Evolutionary conservation across 2,797 vertebrate genomes (phyloP), one percentile per base, ranked within the genome.

Genomic region (Selene dorsalis): DNA sequence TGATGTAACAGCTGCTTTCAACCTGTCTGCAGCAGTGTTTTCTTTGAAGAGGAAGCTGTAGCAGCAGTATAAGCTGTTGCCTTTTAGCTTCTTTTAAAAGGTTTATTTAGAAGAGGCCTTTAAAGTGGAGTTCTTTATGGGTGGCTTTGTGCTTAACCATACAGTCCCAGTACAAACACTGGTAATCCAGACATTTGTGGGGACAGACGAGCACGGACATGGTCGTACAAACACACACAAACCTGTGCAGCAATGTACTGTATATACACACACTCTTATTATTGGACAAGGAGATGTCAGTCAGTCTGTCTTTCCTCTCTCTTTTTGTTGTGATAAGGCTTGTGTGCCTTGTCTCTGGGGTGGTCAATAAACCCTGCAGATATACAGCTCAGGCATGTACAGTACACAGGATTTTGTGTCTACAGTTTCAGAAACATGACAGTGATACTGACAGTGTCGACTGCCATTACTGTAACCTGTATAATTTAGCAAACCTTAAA

Each of bases 1-100:
- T 55, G 52, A 55, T 55, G 52, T 55, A 55, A 55, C 52, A 55
- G 52, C 52, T 55, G 22, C 52, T 55, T 0, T 55, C 52, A 55
- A 13, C 22, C 50, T 53, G 50, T 24, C 50, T 53, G 50, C 22
- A 53, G 24, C 50, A 53, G 52, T 55, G 13, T 26, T 26, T 26
- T 55, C 52, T 55, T 26, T 55, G 24, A 28, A 6, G 52, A 55
- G 12, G 13, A 26, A 55, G 52, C 24, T 26, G 24, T 16, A 55
- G 26, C 52, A 26, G 52, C 24, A 7, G 13, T 26, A 16, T 6
- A 16, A 55, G 4, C 16, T 55, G 13, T 26, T 53, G 22, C 22
- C 10, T 53, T 53, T 55, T 24, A 55, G 52, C 13, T 13, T 55
- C 32, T 55, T 55, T 55, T 14, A 55, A 53, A 26, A 55, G 6